Evolutionary conservation across 2,797 vertebrate genomes (phyloP).

Genomic region (Mareca strepera): DNA sequence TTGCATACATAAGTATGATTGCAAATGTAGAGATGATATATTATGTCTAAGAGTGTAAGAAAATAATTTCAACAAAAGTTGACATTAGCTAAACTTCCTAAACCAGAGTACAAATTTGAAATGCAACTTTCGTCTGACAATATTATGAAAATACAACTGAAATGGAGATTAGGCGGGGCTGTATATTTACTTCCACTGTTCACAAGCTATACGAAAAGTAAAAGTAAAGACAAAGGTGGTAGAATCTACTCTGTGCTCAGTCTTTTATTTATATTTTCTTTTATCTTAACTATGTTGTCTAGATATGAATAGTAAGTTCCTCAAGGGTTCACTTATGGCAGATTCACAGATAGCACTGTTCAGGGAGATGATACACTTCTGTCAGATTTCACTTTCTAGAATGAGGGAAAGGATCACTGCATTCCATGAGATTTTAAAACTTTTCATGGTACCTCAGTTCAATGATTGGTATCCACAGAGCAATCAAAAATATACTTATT

Average conservation of each 20-base stretch:
- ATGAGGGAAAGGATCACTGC: neutral
- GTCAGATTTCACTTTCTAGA: neutral
- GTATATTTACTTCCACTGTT: neutral
- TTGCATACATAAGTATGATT: neutral
- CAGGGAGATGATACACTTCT: neutral
- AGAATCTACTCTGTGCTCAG: neutral
- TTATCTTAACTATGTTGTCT: neutral
- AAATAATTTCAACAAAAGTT: neutral
- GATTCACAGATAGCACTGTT: neutral
- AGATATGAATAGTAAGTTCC: neutral
- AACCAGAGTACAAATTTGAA: neutral
- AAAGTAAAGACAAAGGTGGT: neutral
- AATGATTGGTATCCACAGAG: neutral
- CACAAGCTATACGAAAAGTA: neutral
- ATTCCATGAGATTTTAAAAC: neutral
- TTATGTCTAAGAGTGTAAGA: neutral
- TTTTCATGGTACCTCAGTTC: neutral
- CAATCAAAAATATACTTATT: neutral
- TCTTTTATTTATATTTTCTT: neutral
- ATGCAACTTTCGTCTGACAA: neutral
- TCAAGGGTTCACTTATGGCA: neutral
- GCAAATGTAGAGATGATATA: neutral
- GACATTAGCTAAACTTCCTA: neutral
- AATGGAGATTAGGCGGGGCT: neutral
- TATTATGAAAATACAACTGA: neutral